phyloP scores from a whole-genome alignment of 2,888 invertebrate species.

The Electrophaes corylata region DNA sequence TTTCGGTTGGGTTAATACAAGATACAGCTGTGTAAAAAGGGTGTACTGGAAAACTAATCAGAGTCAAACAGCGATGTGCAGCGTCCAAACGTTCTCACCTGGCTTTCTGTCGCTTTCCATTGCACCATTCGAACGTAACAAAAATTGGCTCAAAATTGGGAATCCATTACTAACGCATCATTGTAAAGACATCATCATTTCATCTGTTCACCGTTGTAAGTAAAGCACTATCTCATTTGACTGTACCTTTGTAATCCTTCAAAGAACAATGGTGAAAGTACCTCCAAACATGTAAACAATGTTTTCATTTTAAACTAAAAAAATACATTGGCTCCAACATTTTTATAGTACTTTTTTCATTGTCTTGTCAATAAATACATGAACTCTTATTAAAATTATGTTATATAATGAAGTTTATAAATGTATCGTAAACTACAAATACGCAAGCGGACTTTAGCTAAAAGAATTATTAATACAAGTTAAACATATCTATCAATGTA shows the following conservation, averaged over 20 bases:
- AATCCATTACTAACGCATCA: slow-evolving; percentile 84
- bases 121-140: slow-evolving; percentile 79
- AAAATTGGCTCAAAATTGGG: slow-evolving; percentile 82
- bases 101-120: slow-evolving; percentile 83
- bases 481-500: slow-evolving; percentile 24
- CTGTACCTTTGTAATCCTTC: slow-evolving; percentile 50
- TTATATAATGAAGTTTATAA: slow-evolving; percentile 5
- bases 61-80: slow-evolving; percentile 66
- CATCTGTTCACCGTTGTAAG: slow-evolving; percentile 80
- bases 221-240: slow-evolving; percentile 73
- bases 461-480: slow-evolving; percentile 3
- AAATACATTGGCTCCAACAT: not conserved
- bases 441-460: slow-evolving; percentile 21
- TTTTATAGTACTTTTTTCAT: slow-evolving; percentile 25
- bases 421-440: slow-evolving; percentile 14
- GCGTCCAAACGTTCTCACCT: slow-evolving; percentile 67
- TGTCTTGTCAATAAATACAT: slow-evolving; percentile 15
- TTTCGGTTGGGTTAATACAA: slow-evolving; percentile 85
- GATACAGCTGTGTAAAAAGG: slow-evolving; percentile 82
- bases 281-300: not conserved
- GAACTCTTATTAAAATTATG: slow-evolving; percentile 3
- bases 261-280: slow-evolving; percentile 48
- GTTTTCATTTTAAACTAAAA: no score
- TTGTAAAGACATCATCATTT: slow-evolving; percentile 78
- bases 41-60: slow-evolving; percentile 83